Evolutionary conservation across 1,140 invertebrate genomes (phyloP), one percentile per base, ranked within the genome.

Genomic region (Tetragonula clypearis): DNA sequence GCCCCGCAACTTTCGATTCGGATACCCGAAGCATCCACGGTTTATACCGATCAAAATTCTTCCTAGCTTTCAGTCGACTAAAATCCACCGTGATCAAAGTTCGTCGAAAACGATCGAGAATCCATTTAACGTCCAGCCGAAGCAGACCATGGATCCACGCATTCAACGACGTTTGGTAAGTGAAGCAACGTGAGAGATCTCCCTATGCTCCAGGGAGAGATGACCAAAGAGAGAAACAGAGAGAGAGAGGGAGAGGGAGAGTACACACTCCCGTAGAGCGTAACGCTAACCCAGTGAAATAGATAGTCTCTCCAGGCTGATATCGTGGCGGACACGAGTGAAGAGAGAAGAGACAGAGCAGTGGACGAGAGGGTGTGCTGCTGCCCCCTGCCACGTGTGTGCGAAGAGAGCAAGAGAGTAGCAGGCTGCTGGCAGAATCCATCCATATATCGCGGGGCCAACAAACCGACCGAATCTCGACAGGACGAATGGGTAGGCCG

Each of bases 281-380:
- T 93, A 91, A 93, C 91, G 92, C 91, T 93, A 94, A 94, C 93
- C 93, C 91, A 93, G 88, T 94, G 92, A 94, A 92, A 94, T 94
- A 94, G 92, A 93, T 93, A 92, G 86, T 78, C 82, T 65, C 85
- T 89, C 79, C 79, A 79, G 82, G 58, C 79, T 82, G 83, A 81
- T 87, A 89, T 74, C 81, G 73, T 26, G 87, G 65, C 66, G 80
- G 78, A 68, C 77, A 56, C 86, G 79, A 78, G 79, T 73, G 86
- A 26, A 81, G 55, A 85, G 85, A 85, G 35, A n/a, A 35, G 69
- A 77, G 65, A 74, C 58, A 71, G 71, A 26, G 73, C 30, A 35
- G 17, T 19, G 30, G 4, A 62, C 15, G 66, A n/a, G 66, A n/a
- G 30, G 21, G 53, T 26, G 69, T 49, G 76, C 35, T 23, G 66